These are phyloP conservation scores for Panagrolaimus sp. DNA, from an alignment of 1,140 invertebrate genomes.

Conservation along the genomic window DNA sequence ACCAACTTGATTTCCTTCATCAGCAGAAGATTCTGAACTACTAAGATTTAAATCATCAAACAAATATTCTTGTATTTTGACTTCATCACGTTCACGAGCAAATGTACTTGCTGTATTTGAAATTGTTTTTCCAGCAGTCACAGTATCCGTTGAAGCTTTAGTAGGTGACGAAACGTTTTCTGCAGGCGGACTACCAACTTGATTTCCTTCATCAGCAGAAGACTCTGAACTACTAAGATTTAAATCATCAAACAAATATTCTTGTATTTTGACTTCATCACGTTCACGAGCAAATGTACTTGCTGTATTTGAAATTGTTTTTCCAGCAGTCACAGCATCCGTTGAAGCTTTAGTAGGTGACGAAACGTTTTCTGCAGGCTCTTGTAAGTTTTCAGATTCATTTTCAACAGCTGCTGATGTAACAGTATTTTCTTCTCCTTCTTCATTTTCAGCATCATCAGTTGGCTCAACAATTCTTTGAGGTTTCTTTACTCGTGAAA, in stretches of 20 bases:
- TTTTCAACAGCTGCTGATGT: not conserved
- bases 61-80: too few species aligned
- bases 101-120: not conserved
- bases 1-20: too few species aligned
- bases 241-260: too few species aligned
- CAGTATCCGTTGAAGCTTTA: not conserved
- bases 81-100: too few species aligned
- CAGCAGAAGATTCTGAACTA: too few species aligned
- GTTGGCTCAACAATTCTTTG: not conserved
- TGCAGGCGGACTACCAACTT: too few species aligned
- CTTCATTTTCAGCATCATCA: not conserved
- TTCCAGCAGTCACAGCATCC: not conserved
- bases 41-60: too few species aligned
- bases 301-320: not conserved
- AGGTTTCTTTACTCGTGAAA: not conserved
- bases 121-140: not conserved
- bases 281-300: too few species aligned
- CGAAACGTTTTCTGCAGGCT: not conserved
- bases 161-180: not conserved
- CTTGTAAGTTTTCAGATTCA: too few species aligned
- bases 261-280: too few species aligned
- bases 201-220: too few species aligned
- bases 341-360: not conserved
- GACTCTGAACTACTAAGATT: too few species aligned
- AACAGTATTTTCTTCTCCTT: not conserved